Percentiles rank a stretch among this genome's conserved stretches.
These are phyloP conservation scores for Lepus oiostolus DNA, from an alignment of 2,797 vertebrate species.

Conservation along the genomic window DNA sequence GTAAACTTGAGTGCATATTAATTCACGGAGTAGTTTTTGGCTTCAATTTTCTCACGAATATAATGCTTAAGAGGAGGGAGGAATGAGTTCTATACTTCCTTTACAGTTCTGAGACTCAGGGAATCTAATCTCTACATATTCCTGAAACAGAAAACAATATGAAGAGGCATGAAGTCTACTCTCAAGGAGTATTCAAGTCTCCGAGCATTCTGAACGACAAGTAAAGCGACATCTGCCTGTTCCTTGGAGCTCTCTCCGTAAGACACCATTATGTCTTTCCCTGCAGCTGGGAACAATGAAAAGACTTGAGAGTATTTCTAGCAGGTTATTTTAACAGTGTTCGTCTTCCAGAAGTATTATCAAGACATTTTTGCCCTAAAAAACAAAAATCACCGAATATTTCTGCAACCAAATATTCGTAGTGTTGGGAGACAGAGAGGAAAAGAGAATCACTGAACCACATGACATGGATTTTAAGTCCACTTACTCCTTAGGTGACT, in stretches of 20 bases:
- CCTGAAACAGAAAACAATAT: neutral
- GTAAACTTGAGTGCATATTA: neutral
- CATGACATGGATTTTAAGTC: neutral
- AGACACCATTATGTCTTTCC: neutral
- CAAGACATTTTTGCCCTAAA: neutral
- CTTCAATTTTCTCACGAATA: neutral
- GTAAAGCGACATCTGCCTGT: neutral
- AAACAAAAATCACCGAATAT: neutral
- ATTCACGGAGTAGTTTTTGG: neutral
- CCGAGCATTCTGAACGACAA: neutral
- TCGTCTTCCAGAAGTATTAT: conserved; percentile 17
- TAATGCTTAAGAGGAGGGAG: neutral
- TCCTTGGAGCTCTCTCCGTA: neutral
- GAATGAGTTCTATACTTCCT: neutral
- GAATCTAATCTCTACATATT: neutral
- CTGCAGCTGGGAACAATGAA: neutral
- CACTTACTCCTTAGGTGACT: neutral
- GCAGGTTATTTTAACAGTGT: neutral
- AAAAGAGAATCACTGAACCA: neutral
- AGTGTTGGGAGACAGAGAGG: neutral
- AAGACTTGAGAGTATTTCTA: neutral
- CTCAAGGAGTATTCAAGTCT: neutral
- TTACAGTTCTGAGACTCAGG: neutral
- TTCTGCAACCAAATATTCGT: conserved; percentile 25
- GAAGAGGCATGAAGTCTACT: neutral